Base-by-base conservation (phyloP, 2,888 invertebrate genomes). In the Ormyrus labotus region DNA sequence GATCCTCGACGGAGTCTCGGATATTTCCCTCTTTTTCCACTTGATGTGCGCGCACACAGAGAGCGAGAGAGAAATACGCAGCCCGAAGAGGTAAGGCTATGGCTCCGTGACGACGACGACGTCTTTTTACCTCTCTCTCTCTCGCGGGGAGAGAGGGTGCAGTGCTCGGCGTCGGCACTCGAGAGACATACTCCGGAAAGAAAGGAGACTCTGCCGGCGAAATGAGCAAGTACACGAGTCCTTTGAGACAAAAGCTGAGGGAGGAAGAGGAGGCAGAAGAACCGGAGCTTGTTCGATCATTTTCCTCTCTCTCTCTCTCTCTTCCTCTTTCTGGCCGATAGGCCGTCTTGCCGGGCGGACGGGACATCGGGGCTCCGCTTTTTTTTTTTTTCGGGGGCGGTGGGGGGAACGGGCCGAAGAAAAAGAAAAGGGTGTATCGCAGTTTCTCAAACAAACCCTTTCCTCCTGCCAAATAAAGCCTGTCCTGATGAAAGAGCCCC, bases 171-270 rank as follows among this genome's bases (percentile, higher is more conserved):
- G 63, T 19, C 53, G 19, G 80, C 48, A 60, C 80, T 76, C 80
- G 80, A 81, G 73, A 81, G 77, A 81, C 72, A 68, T 58, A 51
- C 67, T 71, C 61, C 51, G 57, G 78, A 82, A 69, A 84, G 84
- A 85, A 87, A 85, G 85, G 82, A 85, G 83, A 67, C 82, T 85
- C 78, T 13, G 77, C 73, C 68, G 84, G 83, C 85, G 82, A 89
- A 89, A 89, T 88, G 90, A 89, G 88, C 90, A 87, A 88, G 87
- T 83, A 87, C 34, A 34, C 84, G 85, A 85, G 83, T 88, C 88
- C 87, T 89, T 89, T 89, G 89, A 90, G 87, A 89, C 89, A 87
- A 87, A 87, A 88, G 88, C 85, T 84, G 83, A 81, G 85, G 85
- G 85, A 86, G 82, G 74, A 80, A 73, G 81, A 80, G 82, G 63